A percentile compares a stretch with the other conserved stretches of the same genome.
phyloP scores from a whole-genome alignment of 2,113 vertebrate genomes.

The Copsychus sechellarum region DNA sequence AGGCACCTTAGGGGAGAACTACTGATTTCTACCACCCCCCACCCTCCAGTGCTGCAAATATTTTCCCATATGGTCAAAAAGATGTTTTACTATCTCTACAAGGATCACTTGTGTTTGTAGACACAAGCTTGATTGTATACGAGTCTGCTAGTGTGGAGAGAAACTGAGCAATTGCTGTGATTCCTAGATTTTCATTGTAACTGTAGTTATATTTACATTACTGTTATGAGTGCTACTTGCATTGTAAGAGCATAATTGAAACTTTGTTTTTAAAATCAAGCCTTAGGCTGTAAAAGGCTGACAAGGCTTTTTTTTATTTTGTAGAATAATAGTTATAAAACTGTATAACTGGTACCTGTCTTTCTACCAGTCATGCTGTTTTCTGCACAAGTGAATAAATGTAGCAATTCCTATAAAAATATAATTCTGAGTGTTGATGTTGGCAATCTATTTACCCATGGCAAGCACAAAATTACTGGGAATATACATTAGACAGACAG shows the following conservation, averaged over 20 bases:
- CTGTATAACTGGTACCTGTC: not conserved
- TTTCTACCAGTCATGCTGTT: not conserved
- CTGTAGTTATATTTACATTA: not conserved
- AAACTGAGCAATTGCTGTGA: not conserved
- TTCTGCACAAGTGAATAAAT: not conserved
- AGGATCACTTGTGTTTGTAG: not conserved
- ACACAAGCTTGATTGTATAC: not conserved
- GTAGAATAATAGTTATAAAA: not conserved
- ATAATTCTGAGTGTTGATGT: not conserved
- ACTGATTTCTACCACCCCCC: not conserved
- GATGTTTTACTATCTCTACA: not conserved
- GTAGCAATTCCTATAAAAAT: not conserved
- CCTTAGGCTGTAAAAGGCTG: not conserved
- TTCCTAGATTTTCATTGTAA: not conserved
- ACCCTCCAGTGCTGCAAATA: not conserved
- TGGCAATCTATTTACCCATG: not conserved
- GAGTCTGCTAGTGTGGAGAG: not conserved
- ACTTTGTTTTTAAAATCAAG: not conserved
- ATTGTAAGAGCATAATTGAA: not conserved
- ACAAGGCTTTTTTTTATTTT: not conserved
- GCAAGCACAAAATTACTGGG: not conserved
- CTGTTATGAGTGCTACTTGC: not conserved
- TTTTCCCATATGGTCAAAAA: not conserved
- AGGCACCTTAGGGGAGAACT: not conserved
- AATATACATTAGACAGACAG: not conserved